phyloP scores from a whole-genome alignment of 2,113 vertebrate genomes.

The zebrafish (Danio rerio) region GRCz12tu NC_133180.1:16987001-16987500 shows the following conservation, averaged over 20 bases:
- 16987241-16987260: background rate
- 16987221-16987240: background rate
- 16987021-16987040: conserved; percentile 73
- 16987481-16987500: no score
- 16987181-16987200: background rate
- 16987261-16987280: background rate
- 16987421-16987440: no score
- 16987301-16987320: no score
- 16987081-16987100: conserved; percentile 4
- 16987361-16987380: background rate
- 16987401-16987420: no score
- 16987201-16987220: background rate
- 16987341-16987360: background rate
- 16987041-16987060: conserved; percentile 67
- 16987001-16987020: conserved; percentile 74
- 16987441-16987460: no score
- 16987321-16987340: background rate
- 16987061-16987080: conserved; percentile 43
- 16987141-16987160: conserved; percentile 46
- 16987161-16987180: conserved; percentile 36
- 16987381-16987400: no score
- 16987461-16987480: no score
- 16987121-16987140: conserved; percentile 38
- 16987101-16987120: conserved; percentile 50
- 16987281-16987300: background rate